A percentile compares a stretch with the other conserved stretches of the same genome.
phyloP scores from a whole-genome alignment of 2,888 invertebrate genomes.

The Antheraea assamensis region DNA sequence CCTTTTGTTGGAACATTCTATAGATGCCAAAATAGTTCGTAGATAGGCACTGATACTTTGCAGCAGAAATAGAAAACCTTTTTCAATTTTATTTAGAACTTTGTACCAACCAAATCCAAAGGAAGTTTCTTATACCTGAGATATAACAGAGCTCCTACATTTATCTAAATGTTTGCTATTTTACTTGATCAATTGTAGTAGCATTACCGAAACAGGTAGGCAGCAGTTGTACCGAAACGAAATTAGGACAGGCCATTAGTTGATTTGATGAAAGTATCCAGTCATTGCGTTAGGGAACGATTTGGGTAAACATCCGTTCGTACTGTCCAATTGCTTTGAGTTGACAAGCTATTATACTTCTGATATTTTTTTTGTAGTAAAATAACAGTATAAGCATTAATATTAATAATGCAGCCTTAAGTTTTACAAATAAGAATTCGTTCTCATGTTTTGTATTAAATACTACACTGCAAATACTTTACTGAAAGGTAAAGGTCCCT shows the following conservation, averaged over 20 bases:
- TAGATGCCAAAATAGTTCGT: neutral
- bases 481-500: too few relatives aligned
- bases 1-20: neutral
- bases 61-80: neutral
- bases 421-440: neutral
- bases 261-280: conserved; percentile 30
- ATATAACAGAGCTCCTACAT: neutral
- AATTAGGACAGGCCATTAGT: conserved; percentile 33
- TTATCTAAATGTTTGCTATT: neutral
- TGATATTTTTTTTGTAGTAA: neutral
- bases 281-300: conserved; percentile 29
- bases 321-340: conserved; percentile 15
- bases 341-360: neutral
- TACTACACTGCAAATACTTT: too few relatives aligned
- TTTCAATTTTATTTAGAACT: too few relatives aligned
- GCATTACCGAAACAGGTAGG: neutral
- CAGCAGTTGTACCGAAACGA: conserved; percentile 20
- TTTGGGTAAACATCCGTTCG: conserved; percentile 16
- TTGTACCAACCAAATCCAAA: too few relatives aligned
- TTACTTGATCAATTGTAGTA: conserved; percentile 2
- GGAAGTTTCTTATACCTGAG: too few relatives aligned
- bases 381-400: neutral
- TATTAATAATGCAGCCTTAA: neutral
- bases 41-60: neutral
- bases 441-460: neutral